Percentiles rank a stretch among this genome's conserved stretches.
These are phyloP conservation scores for Phalanger gymnotis DNA, from an alignment of 2,797 vertebrate genomes.

Conservation along the genomic window DNA sequence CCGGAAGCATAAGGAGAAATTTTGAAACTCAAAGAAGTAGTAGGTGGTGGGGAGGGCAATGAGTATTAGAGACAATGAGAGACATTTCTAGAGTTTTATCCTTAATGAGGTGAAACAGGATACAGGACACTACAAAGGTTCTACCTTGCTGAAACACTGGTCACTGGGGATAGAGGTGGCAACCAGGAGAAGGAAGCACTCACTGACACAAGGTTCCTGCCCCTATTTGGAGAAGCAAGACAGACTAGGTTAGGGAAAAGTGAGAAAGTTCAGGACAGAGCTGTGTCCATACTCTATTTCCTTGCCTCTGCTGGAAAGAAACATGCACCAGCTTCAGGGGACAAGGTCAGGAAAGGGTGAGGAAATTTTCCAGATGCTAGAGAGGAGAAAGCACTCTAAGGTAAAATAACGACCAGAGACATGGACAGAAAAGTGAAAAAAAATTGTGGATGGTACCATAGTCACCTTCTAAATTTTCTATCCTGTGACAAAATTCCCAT, in stretches of 20 bases:
- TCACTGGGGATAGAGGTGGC: neutral
- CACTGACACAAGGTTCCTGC: neutral
- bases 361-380: neutral
- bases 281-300: neutral
- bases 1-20: neutral
- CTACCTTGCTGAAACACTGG: neutral
- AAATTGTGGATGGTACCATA: too few relatives aligned
- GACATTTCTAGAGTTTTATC: neutral
- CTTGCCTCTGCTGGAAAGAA: neutral
- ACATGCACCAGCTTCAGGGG: neutral
- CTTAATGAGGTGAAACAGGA: neutral
- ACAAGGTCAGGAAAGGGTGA: neutral
- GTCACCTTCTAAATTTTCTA: neutral
- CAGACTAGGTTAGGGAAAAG: neutral
- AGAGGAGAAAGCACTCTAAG: neutral
- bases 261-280: neutral
- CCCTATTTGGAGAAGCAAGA: neutral
- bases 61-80: neutral
- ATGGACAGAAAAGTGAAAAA: neutral
- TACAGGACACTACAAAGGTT: neutral
- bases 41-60: neutral
- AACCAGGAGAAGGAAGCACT: neutral
- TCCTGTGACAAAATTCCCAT: neutral
- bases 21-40: neutral
- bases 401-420: neutral